Conservation (phyloP, 2,888 invertebrate species). For the Leucoptera coffeella region DNA sequence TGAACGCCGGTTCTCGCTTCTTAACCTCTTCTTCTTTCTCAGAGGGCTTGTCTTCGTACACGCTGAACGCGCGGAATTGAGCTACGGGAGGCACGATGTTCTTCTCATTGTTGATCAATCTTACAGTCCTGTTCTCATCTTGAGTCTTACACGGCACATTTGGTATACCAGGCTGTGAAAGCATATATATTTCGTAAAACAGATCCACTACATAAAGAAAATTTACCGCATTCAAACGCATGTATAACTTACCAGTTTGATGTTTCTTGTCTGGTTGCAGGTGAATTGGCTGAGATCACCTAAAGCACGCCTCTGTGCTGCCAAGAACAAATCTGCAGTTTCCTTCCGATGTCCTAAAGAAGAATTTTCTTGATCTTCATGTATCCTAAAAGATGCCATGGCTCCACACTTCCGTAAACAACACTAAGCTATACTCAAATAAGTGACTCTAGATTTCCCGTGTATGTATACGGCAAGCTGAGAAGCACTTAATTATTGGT, state of each 20-base stretch:
- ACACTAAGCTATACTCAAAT: no score
- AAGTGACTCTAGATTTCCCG: no score
- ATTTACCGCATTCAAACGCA: constrained; percentile 1
- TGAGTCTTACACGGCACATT: constrained; percentile 40
- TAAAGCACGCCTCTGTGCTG: constrained; percentile 57
- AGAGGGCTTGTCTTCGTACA: constrained; percentile 60
- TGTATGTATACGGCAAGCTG: no score
- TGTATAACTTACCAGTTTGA: constrained; percentile 44
- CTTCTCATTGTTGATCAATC: constrained; percentile 43
- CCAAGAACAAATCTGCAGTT: constrained; percentile 33
- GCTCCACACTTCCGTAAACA: constrained; percentile 34
- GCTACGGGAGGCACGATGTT: constrained; percentile 57
- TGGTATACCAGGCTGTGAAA: constrained; percentile 30
- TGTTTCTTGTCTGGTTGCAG: constrained; percentile 43
- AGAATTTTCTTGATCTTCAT: constrained; percentile 73
- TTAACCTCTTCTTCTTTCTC: constrained; percentile 31
- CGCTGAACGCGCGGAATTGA: constrained; percentile 70
- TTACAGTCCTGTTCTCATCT: constrained; percentile 39
- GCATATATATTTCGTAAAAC: constrained; percentile 3
- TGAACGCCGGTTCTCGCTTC: constrained; percentile 33
- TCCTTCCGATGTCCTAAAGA: constrained; percentile 47
- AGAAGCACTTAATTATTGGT: no score
- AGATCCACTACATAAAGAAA: no score
- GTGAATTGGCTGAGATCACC: constrained; percentile 58
- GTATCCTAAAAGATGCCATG: constrained; percentile 73